These are phyloP conservation scores for Micromussa lordhowensis DNA, from an alignment of 92 coral and sea anemone species.

Conservation along the genomic window DNA sequence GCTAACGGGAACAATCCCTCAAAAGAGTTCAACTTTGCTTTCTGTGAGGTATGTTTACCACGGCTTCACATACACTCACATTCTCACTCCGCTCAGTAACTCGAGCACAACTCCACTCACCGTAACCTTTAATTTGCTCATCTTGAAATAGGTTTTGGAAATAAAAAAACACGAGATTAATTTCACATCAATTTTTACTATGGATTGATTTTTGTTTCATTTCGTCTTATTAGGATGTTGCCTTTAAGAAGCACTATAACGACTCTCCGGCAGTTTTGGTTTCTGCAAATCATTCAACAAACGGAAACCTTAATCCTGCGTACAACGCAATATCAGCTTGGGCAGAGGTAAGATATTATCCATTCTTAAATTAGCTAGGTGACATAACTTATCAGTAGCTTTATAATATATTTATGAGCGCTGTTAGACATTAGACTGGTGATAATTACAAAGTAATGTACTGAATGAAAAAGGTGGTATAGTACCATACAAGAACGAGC, in stretches of 20 bases:
- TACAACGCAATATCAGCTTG: slow-evolving; percentile 80
- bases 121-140: background rate
- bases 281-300: slow-evolving; percentile 72
- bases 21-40: slow-evolving; percentile 68
- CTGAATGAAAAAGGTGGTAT: too few relatives aligned
- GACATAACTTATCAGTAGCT: too few relatives aligned
- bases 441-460: too few relatives aligned
- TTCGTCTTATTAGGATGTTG: slow-evolving; percentile 37
- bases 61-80: background rate
- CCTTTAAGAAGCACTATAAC: slow-evolving; percentile 49
- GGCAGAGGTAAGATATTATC: slow-evolving; percentile 64
- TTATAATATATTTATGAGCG: too few relatives aligned
- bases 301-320: slow-evolving; percentile 54
- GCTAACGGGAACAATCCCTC: slow-evolving; percentile 63
- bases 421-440: too few relatives aligned
- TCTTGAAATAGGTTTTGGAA: too few relatives aligned
- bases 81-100: background rate
- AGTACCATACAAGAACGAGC: too few relatives aligned
- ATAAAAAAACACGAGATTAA: too few relatives aligned
- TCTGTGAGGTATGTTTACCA: slow-evolving; percentile 63
- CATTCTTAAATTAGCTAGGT: background rate
- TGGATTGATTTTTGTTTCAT: background rate
- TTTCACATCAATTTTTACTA: background rate
- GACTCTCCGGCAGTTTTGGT: slow-evolving; percentile 63
- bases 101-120: too few relatives aligned